Percentiles rank a stretch among this genome's conserved stretches.
These are phyloP conservation scores for Xestoiulus laeticollis DNA, from an alignment of 2,888 invertebrate species.

Conservation along the genomic window DNA sequence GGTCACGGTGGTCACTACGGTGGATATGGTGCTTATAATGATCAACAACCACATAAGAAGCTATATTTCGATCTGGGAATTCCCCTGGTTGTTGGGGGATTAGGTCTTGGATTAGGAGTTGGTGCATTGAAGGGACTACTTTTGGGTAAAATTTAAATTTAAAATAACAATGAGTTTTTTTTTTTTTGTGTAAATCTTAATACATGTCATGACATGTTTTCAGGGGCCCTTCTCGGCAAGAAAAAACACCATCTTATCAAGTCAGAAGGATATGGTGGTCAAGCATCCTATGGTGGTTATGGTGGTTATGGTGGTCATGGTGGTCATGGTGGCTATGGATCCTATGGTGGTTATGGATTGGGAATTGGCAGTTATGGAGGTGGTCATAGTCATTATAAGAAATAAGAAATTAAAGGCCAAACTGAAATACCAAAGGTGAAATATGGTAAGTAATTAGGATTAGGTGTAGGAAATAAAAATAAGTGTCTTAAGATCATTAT, in stretches of 20 bases:
- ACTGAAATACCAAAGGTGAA: not conserved
- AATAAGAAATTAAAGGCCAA: not conserved
- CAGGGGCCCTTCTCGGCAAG: constrained; percentile 47
- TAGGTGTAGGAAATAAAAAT: too few species aligned
- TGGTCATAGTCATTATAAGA: constrained; percentile 22
- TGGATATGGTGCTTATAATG: not conserved
- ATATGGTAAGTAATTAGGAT: not conserved
- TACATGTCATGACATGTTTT: not conserved
- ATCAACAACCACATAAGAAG: constrained; percentile 18
- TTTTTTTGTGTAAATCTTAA: not conserved
- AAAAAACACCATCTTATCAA: constrained; percentile 45
- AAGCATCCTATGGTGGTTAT: not conserved
- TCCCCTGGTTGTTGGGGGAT: constrained; percentile 46
- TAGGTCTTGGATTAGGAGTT: constrained; percentile 50
- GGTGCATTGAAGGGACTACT: constrained; percentile 50
- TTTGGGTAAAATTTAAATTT: not conserved
- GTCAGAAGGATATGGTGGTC: constrained; percentile 34
- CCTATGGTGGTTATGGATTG: constrained; percentile 38
- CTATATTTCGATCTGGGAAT: constrained; percentile 48
- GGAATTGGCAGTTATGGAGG: not conserved
- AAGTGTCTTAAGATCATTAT: too few species aligned
- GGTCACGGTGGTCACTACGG: constrained; percentile 31
- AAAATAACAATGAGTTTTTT: not conserved
- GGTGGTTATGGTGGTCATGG: not conserved
- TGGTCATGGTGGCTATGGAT: constrained; percentile 43